Evolutionary conservation across 2,113 vertebrate genomes (phyloP).

Genomic region (Seriola dumerili): DNA sequence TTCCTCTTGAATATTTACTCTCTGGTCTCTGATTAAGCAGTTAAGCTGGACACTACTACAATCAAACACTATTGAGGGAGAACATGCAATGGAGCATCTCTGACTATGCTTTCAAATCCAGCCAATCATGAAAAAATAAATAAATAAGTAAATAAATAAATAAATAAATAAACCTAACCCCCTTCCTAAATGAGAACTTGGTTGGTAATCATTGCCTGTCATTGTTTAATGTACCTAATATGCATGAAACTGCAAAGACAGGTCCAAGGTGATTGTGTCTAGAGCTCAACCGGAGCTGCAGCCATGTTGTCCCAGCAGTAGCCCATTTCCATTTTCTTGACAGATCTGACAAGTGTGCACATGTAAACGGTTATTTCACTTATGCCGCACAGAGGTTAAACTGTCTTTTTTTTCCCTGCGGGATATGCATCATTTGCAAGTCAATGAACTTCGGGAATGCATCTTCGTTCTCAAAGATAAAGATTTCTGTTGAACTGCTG

Average conservation of each 20-base stretch:
- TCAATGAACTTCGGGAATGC: constrained; percentile 53
- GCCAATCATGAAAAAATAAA: constrained; percentile 1
- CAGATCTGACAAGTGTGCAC: constrained; percentile 48
- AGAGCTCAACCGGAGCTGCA: constrained; percentile 31
- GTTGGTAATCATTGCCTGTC: constrained; percentile 63
- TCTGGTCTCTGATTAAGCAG: constrained; percentile 28
- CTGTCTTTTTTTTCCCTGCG: not conserved
- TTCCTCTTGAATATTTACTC: not conserved
- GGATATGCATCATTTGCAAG: constrained; percentile 68
- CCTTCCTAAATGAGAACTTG: not conserved
- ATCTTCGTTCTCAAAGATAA: constrained; percentile 50
- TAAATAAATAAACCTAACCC: not conserved
- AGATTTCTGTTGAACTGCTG: constrained; percentile 37
- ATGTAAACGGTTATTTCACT: constrained; percentile 48
- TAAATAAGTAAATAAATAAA: not conserved
- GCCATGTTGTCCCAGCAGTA: constrained; percentile 5
- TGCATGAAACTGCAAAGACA: constrained; percentile 55
- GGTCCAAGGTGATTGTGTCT: constrained; percentile 54
- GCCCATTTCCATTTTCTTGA: constrained; percentile 61
- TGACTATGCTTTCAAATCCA: constrained; percentile 33
- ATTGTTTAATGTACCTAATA: constrained; percentile 48
- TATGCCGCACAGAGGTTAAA: constrained; percentile 32
- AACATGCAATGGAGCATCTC: constrained; percentile 19
- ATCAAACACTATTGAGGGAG: constrained; percentile 3
- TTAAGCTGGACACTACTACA: not conserved